Evolutionary conservation across 1,140 invertebrate genomes (phyloP), one percentile per base, ranked within the genome.

Genomic region (Aculops lycopersici): DNA sequence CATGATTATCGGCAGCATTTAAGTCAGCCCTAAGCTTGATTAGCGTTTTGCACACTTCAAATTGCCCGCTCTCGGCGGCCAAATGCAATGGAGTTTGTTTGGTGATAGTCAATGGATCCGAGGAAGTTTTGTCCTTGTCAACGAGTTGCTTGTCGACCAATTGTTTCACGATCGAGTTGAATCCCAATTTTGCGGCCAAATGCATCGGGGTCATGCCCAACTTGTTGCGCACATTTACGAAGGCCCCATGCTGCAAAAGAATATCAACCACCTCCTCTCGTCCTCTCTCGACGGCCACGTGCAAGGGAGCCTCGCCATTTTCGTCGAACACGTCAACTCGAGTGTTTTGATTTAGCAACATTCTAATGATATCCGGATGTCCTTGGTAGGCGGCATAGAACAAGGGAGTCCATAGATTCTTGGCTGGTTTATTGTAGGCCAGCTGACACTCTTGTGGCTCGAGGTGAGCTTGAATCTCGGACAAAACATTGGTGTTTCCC

Each of bases 311-410:
- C 49, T 84, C 65, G 12, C 84, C 84, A 45, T 58, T 54, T 8
- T 73, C 71, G 55, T 98, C 90, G 56, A 97, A 97, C 0, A 97
- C 86, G 58, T 98, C 90, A 4, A 97, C 90, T 53, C 90, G 69
- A 1, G 86, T 88, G 56, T 88, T 78, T 45, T 68, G 58, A 36
- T 62, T 52, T 3, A 70, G 54, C 3, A 69, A 51, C 16, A 66
- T 58, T 38, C 62, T 57, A 2, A 65, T 63, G 16, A 67, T 60
- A 39, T 63, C 59, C 2, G 62, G 51, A 51, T 70, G 66, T 3
- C 67, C 67, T 40, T 61, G 52, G 37, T 67, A 62, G 47, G 65
- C 62, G 12, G 90, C 90, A 44, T 94, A 83, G 17, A 94, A 60
- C 40, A 98, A 59, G 2, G 90, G 86, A 0, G 86, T 92, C 81